Percentiles rank a stretch among this genome's conserved stretches.
phyloP scores from a whole-genome alignment of 2,797 vertebrate species.

The Botia almorhae region DNA sequence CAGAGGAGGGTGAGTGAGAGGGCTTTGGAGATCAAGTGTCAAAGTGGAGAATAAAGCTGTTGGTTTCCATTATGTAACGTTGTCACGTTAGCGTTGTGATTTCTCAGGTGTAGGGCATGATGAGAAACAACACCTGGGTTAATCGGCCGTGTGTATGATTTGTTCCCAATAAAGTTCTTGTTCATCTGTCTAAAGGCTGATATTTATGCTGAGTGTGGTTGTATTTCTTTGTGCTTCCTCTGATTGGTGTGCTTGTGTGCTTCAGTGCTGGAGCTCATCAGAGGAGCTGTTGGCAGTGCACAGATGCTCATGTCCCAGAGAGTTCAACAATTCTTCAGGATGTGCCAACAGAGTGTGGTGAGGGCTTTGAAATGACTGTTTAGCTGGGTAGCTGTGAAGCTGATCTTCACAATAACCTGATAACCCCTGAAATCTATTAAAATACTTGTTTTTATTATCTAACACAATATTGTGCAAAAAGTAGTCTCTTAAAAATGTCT shows the following conservation, averaged over 20 bases:
- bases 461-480: too few relatives aligned
- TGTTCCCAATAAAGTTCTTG: neutral
- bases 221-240: neutral
- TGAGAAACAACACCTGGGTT: neutral
- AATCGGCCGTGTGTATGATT: neutral
- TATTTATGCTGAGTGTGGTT: neutral
- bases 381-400: neutral
- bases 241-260: slow-evolving; percentile 21
- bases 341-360: slow-evolving; percentile 99
- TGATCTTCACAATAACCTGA: neutral
- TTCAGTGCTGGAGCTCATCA: slow-evolving; percentile 93
- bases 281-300: slow-evolving; percentile 93
- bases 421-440: neutral
- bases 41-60: neutral
- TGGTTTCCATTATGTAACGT: neutral
- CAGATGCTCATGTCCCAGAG: slow-evolving; percentile 99
- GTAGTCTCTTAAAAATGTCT: too few relatives aligned
- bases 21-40: neutral
- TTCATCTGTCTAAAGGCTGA: slow-evolving; percentile 7
- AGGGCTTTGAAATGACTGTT: slow-evolving; percentile 62
- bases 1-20: slow-evolving; percentile 83
- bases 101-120: neutral
- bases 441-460: too few relatives aligned
- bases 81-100: neutral
- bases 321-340: slow-evolving; percentile 98